These are phyloP conservation scores for Bombus pascuorum DNA, from an alignment of 1,140 invertebrate species.

Conservation along the genomic window DNA sequence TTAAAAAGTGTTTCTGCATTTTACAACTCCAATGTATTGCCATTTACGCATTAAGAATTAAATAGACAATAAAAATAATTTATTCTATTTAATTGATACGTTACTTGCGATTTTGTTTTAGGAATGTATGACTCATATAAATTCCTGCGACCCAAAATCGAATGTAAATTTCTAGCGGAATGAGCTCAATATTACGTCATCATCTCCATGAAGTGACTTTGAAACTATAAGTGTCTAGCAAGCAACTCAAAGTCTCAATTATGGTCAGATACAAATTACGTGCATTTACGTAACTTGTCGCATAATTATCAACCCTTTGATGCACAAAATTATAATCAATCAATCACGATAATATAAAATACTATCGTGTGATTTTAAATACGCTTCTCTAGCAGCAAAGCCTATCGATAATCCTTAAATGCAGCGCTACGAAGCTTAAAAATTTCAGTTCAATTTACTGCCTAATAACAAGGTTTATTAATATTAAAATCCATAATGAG, in stretches of 20 bases:
- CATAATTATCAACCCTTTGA: background rate
- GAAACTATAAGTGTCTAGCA: background rate
- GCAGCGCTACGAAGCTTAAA: background rate
- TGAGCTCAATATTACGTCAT: background rate
- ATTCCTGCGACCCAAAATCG: background rate
- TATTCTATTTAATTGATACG: background rate
- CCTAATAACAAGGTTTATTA: background rate
- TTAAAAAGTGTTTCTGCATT: too few species aligned
- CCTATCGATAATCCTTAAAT: too few species aligned
- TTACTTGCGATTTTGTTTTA: background rate
- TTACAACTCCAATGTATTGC: too few species aligned
- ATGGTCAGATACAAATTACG: background rate
- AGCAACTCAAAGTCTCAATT: background rate
- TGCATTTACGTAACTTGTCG: too few species aligned
- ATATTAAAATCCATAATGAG: background rate
- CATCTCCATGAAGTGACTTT: background rate
- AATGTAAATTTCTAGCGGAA: constrained; percentile 2
- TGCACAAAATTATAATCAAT: background rate
- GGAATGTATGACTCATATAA: background rate
- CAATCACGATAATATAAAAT: background rate
- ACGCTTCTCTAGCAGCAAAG: too few species aligned
- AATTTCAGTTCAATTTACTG: background rate
- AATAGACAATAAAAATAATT: too few species aligned
- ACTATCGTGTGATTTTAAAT: too few species aligned
- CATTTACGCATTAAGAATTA: too few species aligned